phyloP scores from a whole-genome alignment of 2,888 invertebrate species.

The Caenorhabditis sp. region DNA sequence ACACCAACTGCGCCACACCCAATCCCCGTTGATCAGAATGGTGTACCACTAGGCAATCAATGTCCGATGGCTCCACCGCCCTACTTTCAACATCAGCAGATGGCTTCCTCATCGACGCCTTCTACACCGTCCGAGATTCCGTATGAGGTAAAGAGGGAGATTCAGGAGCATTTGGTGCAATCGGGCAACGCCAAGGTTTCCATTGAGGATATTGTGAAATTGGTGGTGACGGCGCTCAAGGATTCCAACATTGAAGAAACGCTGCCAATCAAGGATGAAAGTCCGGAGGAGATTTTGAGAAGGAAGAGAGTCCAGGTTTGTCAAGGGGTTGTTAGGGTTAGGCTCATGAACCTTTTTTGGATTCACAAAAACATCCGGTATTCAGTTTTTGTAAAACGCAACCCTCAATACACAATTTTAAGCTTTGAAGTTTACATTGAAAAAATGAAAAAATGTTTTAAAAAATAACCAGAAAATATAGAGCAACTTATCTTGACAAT shows the following conservation, averaged over 20 bases:
- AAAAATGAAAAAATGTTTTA: neutral
- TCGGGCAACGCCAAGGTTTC: constrained; percentile 29
- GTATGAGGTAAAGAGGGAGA: constrained; percentile 32
- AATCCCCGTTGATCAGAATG: constrained; percentile 35
- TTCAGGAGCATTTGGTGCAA: constrained; percentile 33
- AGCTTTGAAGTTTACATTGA: no score
- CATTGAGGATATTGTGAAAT: constrained; percentile 63
- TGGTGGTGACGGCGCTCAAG: constrained; percentile 58
- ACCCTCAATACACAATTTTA: no score
- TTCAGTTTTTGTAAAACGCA: no score
- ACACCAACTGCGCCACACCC: constrained; percentile 35
- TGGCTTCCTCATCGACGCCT: constrained; percentile 14
- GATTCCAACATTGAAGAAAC: constrained; percentile 47
- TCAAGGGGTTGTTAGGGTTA: neutral
- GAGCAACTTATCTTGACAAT: no score
- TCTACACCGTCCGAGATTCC: constrained; percentile 8
- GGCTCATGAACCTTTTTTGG: no score
- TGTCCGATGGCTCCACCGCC: constrained; percentile 43
- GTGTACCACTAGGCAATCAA: constrained; percentile 31
- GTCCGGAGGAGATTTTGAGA: constrained; percentile 62
- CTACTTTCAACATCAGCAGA: constrained; percentile 23
- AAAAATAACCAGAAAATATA: neutral
- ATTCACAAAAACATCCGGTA: no score
- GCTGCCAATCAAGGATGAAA: constrained; percentile 24
- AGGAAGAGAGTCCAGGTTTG: constrained; percentile 59